Percentiles rank a stretch among this genome's conserved stretches.
Evolutionary conservation across 2,888 invertebrate genomes (phyloP).

Genomic region (Dryococelus australis): DNA sequence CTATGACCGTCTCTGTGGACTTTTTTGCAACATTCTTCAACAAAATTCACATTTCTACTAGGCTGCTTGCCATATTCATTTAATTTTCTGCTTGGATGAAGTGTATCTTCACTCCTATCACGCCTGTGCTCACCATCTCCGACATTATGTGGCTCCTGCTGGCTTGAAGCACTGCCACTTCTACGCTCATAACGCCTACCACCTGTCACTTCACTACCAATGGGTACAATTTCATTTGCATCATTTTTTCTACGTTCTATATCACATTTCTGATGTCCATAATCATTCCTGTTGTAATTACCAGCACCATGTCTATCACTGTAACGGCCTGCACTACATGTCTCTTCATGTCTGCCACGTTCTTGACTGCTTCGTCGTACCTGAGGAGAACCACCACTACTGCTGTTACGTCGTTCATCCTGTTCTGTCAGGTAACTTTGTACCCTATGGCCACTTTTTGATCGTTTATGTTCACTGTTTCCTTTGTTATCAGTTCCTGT

Average conservation of each 20-base stretch:
- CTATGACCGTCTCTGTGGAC: not conserved
- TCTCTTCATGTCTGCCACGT: not conserved
- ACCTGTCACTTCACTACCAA: not conserved
- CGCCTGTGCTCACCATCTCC: not conserved
- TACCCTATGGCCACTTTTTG: not conserved
- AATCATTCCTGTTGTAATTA: not conserved
- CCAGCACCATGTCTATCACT: not conserved
- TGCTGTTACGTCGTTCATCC: not conserved
- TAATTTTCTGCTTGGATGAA: not conserved
- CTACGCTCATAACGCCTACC: not conserved
- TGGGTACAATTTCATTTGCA: not conserved
- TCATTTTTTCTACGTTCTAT: not conserved
- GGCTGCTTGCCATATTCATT: not conserved
- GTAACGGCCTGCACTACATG: not conserved
- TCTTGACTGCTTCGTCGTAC: not conserved
- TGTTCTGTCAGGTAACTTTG: not conserved
- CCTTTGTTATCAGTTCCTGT: not conserved
- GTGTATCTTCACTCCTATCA: conserved; percentile 7
- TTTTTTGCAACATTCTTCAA: not conserved
- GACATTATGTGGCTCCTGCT: not conserved
- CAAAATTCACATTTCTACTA: not conserved
- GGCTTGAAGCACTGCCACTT: not conserved
- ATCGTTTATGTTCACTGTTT: not conserved
- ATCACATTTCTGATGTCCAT: not conserved
- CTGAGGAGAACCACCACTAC: not conserved